Evolutionary conservation across 2,888 invertebrate species (phyloP), one percentile per base, ranked within the genome.

Genomic region (Colletes collaris): DNA sequence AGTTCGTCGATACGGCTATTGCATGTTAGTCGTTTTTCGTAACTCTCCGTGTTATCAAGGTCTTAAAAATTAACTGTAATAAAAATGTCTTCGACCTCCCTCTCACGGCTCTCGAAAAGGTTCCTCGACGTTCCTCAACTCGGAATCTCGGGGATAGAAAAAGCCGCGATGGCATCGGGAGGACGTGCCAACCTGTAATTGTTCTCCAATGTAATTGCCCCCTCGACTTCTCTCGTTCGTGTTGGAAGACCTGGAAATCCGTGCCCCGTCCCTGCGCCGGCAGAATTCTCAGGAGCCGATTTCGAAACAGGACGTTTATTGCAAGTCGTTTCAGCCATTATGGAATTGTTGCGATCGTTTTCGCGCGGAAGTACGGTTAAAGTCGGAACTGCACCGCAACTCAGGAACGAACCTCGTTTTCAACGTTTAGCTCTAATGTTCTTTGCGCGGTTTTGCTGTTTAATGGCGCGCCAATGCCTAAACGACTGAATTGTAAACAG

Each of bases 121-220:
- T 89, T 86, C 85, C 85, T 79, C 83, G 86, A 86, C 85, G 86
- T 88, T 86, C 84, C 77, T 86, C 84, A 70, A 69, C 80, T 83
- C 76, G 87, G 90, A 89, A 91, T 91, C 89, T 79, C 85, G 76
- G 73, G 68, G 75, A 60, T 81, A 88, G 85, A 90, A 91, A 90
- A 91, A 90, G 85, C 84, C 76, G 86, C 87, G 86, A 87, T 82
- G 88, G 86, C 85, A 89, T 87, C 85, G 86, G 83, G 85, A 82
- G 85, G 89, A 90, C 90, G 91, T 87, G 90, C 90, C 89, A 89
- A 90, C 88, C 90, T 87, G 90, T 91, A 91, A 91, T 91, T 91
- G 91, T 91, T 91, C 91, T 88, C 81, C 90, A 87, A 91, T 91
- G 91, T 91, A 91, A 91, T 91, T 90, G 90, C 89, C 84, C 71